phyloP scores from a whole-genome alignment of 2,797 vertebrate genomes.

The Amblyopsis hoosieri region DNA sequence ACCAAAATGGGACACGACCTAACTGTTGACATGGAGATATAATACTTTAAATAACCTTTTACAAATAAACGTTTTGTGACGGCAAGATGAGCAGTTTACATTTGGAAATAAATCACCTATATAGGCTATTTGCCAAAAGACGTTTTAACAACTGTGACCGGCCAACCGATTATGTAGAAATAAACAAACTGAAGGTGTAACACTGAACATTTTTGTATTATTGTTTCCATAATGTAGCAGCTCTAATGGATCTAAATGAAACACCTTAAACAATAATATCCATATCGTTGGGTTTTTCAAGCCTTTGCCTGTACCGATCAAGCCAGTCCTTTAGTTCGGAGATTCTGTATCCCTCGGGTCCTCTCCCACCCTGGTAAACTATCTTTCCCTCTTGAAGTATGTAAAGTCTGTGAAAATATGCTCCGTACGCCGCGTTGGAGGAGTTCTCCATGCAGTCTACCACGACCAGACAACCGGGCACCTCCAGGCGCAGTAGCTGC shows the following conservation, averaged over 20 bases:
- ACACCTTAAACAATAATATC: slow-evolving; percentile 81
- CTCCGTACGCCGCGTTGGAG: slow-evolving; percentile 93
- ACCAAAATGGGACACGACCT: slow-evolving; percentile 20
- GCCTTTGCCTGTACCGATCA: slow-evolving; percentile 80
- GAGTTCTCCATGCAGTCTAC: slow-evolving; percentile 95
- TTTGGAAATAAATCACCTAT: slow-evolving; percentile 8
- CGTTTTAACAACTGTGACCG: slow-evolving; percentile 28
- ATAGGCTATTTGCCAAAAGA: not conserved
- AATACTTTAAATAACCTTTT: slow-evolving; percentile 24
- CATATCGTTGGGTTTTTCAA: slow-evolving; percentile 63
- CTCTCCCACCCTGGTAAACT: slow-evolving; percentile 93
- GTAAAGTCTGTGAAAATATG: slow-evolving; percentile 96
- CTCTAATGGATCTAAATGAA: slow-evolving; percentile 36
- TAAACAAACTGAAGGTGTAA: not conserved
- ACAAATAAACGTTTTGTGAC: slow-evolving; percentile 31
- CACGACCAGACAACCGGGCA: slow-evolving; percentile 86
- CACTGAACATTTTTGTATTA: slow-evolving; percentile 46
- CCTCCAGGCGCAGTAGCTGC: slow-evolving; percentile 86
- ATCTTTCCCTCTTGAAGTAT: slow-evolving; percentile 87
- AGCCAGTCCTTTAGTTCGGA: slow-evolving; percentile 92
- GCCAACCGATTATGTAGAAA: not conserved
- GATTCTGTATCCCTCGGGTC: slow-evolving; percentile 94
- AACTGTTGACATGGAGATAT: slow-evolving; percentile 22
- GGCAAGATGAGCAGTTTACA: not conserved
- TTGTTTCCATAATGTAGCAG: slow-evolving; percentile 48